Conservation (phyloP, 2,113 vertebrate genomes). For the Gnathonemus longibarbis region DNA sequence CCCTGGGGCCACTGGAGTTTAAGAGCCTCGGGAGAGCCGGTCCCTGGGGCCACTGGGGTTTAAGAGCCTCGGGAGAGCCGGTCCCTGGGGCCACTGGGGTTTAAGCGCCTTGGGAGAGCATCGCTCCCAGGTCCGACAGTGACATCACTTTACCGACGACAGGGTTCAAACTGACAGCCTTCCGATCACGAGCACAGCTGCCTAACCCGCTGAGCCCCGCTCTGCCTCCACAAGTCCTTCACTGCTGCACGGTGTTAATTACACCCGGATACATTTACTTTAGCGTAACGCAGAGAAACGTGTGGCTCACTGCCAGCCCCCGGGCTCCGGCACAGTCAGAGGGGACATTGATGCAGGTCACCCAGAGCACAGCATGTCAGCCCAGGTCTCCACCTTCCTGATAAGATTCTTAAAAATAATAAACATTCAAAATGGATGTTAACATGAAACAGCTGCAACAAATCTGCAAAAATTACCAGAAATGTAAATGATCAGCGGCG, state of each 20-base stretch:
- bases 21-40: background rate
- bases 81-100: too few relatives aligned
- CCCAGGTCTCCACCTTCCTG: constrained; percentile 46
- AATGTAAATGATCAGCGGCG: constrained; percentile 55
- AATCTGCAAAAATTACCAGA: constrained; percentile 37
- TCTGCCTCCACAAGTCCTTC: background rate
- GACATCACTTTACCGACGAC: background rate
- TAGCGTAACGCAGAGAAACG: background rate
- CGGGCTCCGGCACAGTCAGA: background rate
- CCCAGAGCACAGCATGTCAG: constrained; percentile 31
- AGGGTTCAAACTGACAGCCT: background rate
- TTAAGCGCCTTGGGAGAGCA: background rate
- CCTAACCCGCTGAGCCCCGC: background rate
- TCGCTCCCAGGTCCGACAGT: background rate
- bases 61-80: too few relatives aligned
- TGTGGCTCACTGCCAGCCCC: background rate
- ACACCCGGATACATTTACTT: background rate
- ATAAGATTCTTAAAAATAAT: constrained; percentile 47
- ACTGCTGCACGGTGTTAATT: background rate
- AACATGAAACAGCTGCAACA: constrained; percentile 56
- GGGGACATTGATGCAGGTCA: background rate
- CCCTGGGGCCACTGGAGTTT: background rate
- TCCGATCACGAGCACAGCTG: background rate
- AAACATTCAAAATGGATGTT: constrained; percentile 38
- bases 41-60: too few relatives aligned